A percentile compares a stretch with the other conserved stretches of the same genome.
These are phyloP conservation scores for Chrysotoxum bicinctum DNA, from an alignment of 2,888 invertebrate species.

Conservation along the genomic window DNA sequence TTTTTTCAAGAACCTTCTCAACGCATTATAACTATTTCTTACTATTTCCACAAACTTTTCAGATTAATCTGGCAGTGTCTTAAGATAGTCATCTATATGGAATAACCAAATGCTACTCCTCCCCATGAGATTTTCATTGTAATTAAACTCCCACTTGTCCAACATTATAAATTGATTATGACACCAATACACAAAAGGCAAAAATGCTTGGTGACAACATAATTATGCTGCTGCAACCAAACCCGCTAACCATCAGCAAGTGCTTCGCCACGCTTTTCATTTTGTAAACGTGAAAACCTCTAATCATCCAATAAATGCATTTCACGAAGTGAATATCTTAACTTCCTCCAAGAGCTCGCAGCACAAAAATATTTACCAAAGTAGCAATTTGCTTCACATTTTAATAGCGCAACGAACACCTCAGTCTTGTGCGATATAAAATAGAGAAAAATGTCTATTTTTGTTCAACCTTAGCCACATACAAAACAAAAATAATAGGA, in stretches of 20 bases:
- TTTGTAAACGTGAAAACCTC: conserved; percentile 34
- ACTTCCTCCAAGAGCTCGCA: conserved; percentile 48
- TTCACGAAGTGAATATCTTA: conserved; percentile 66
- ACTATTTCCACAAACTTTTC: neutral
- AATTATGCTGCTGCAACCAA: conserved; percentile 48
- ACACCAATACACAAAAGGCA: conserved; percentile 31
- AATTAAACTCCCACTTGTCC: conserved; percentile 6
- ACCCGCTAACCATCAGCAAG: conserved; percentile 20
- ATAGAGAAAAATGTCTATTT: conserved; percentile 38
- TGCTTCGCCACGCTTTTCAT: conserved; percentile 31
- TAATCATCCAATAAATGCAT: conserved; percentile 61
- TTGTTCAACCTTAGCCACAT: neutral
- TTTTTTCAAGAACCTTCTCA: neutral
- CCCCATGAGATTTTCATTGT: neutral
- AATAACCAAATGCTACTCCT: neutral
- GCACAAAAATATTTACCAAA: conserved; percentile 61
- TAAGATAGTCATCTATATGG: neutral
- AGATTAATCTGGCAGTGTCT: neutral
- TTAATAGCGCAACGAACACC: conserved; percentile 64
- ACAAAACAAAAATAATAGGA: neutral
- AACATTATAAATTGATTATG: conserved; percentile 46
- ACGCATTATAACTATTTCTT: neutral
- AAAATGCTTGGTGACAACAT: conserved; percentile 63
- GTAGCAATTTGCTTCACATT: conserved; percentile 68
- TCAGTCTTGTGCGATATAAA: conserved; percentile 38